Evolutionary conservation across 1,140 invertebrate genomes (phyloP), one percentile per base, ranked within the genome.

Genomic region (Melipona quadrifasciata): DNA sequence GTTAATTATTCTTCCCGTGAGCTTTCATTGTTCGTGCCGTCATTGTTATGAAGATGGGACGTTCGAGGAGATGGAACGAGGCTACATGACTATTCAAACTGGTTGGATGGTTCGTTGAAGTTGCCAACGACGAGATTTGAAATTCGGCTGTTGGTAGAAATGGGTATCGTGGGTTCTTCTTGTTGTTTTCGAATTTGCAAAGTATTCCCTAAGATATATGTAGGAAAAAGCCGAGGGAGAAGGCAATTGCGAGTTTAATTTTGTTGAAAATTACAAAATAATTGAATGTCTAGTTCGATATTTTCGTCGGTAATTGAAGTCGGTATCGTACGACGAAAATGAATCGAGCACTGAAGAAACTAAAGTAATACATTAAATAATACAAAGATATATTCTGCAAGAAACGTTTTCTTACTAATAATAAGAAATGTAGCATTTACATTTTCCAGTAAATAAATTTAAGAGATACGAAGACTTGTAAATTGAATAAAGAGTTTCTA

Each of bases 1-100:
- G 70, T 87, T 87, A 87, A 87, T 87, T 87, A 82, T 86, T 82
- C 80, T 27, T 80, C 47, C 55, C 27, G 72, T 51, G 78, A 85
- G 61, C 12, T 74, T 31, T 77, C 24, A 47, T 77, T 77, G 74
- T 64, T 47, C 74, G 58, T 24, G 21, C 14, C 8, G 2, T 57
- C n/a, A 87, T 82, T 86, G 74, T 87, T n/a, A 87, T 86, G 84
- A 47, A 68, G 75, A 87, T 85, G 17, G 2, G 19, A 21, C 53
- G 19, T 64, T 65, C 34, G 14, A 57, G 64, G 14, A 58, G 58
- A 58, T 57, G 16, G 68, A 11, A 65, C 21, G 27, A 16, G 24
- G n/a, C 19, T 5, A n/a, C 57, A 31, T 4, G 74, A 47, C 39
- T 53, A 55, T 55, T 19, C 17, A 53, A 61, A 75, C 61, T 79